Conservation (phyloP, 2,888 invertebrate genomes). For the Pachydiplax longipennis region DNA sequence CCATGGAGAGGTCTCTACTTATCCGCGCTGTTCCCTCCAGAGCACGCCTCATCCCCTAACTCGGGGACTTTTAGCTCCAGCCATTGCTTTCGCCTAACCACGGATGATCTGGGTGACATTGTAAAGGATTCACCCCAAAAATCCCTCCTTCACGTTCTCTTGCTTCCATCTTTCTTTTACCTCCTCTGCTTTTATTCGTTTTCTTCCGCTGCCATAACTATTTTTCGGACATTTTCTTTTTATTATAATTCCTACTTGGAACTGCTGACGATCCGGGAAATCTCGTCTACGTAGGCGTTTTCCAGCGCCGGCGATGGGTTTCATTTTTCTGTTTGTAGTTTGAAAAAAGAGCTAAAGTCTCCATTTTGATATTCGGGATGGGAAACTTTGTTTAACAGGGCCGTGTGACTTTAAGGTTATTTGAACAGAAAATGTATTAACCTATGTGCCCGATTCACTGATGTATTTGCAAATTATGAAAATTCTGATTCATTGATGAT, state of each 20-base stretch:
- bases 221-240: too few relatives aligned
- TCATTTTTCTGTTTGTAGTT: background rate
- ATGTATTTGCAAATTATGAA: too few relatives aligned
- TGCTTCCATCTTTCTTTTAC: background rate
- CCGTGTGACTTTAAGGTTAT: too few relatives aligned
- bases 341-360: too few relatives aligned
- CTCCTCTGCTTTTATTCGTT: background rate
- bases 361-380: too few relatives aligned
- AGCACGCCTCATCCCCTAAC: slow-evolving; percentile 12
- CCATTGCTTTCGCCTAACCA: background rate
- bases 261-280: background rate
- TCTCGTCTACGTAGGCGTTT: background rate
- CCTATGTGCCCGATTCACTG: too few relatives aligned
- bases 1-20: background rate
- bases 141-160: background rate
- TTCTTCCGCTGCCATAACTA: too few relatives aligned
- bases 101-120: slow-evolving; percentile 2
- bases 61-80: background rate
- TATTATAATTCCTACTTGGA: background rate
- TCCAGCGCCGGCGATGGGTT: background rate
- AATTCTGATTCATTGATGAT: too few relatives aligned
- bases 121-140: background rate
- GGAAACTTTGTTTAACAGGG: too few relatives aligned
- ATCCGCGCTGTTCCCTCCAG: background rate
- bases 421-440: too few relatives aligned